A percentile compares a stretch with the other conserved stretches of the same genome.
Evolutionary conservation across 2,888 invertebrate species (phyloP).

Genomic region (Drosophila mimica): DNA sequence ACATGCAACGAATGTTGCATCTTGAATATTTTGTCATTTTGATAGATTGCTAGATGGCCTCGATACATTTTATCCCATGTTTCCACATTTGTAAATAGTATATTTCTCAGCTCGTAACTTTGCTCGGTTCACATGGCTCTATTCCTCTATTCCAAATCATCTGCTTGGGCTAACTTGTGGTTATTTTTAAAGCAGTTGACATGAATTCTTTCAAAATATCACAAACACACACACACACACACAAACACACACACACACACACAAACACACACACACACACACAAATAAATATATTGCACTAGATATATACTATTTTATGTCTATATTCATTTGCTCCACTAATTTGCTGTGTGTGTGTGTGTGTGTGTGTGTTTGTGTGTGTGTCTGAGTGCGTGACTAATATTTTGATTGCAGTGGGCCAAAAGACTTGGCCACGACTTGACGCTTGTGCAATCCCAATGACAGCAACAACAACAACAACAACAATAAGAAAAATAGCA

Average conservation of each 20-base stretch:
- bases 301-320: slow-evolving; percentile 35
- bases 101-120: slow-evolving; percentile 44
- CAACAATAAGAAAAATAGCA: slow-evolving; percentile 21
- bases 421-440: slow-evolving; percentile 72
- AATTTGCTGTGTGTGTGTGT: slow-evolving; percentile 52
- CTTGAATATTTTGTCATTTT: slow-evolving; percentile 59
- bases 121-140: slow-evolving; percentile 33
- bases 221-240: slow-evolving; percentile 38
- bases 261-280: slow-evolving; percentile 41
- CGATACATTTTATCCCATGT: slow-evolving; percentile 15
- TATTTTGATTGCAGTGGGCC: slow-evolving; percentile 65
- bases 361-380: slow-evolving; percentile 10
- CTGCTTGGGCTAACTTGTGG: slow-evolving; percentile 57
- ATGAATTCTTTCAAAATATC: slow-evolving; percentile 76
- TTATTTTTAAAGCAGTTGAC: slow-evolving; percentile 75
- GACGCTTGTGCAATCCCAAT: slow-evolving; percentile 63
- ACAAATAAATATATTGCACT: slow-evolving; percentile 37
- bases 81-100: slow-evolving; percentile 30
- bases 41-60: slow-evolving; percentile 49
- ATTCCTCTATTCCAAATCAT: slow-evolving; percentile 17
- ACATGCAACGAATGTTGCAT: slow-evolving; percentile 11
- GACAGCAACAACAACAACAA: slow-evolving; percentile 40
- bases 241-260: slow-evolving; percentile 41
- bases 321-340: slow-evolving; percentile 68
- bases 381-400: slow-evolving; percentile 75